phyloP scores from a whole-genome alignment of 2,888 invertebrate genomes.

The Archips crataeganus region DNA sequence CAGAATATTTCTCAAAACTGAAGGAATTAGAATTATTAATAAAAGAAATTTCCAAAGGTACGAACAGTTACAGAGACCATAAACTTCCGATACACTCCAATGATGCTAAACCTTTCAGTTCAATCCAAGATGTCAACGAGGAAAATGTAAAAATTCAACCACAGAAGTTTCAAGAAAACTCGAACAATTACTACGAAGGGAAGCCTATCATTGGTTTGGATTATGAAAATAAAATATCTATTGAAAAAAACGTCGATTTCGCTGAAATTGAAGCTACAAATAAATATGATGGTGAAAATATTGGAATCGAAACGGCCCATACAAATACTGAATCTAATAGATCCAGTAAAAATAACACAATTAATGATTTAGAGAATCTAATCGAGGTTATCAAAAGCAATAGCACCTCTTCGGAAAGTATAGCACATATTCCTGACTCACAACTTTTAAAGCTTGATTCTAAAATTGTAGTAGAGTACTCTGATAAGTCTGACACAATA shows the following conservation, averaged over 20 bases:
- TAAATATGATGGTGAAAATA: not conserved
- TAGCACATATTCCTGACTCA: too few species aligned
- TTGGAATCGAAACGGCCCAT: not conserved
- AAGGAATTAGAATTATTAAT: conserved; percentile 12
- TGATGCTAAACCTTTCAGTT: not conserved
- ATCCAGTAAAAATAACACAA: not conserved
- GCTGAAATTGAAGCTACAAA: not conserved
- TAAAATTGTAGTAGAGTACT: not conserved
- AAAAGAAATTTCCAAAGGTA: conserved; percentile 4
- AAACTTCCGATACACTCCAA: not conserved
- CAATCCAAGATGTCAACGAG: not conserved
- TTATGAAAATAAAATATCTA: not conserved
- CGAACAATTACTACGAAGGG: conserved; percentile 3
- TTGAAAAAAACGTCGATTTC: not conserved
- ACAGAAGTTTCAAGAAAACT: not conserved
- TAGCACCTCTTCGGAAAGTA: not conserved
- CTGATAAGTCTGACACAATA: not conserved
- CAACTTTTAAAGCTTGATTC: not conserved
- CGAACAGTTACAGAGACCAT: not conserved
- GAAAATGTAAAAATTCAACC: not conserved
- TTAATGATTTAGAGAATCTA: not conserved
- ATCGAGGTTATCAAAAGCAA: not conserved
- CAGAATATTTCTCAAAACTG: not conserved
- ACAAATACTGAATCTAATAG: not conserved
- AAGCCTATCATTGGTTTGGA: not conserved